Evolutionary conservation across 2,113 vertebrate genomes (phyloP).

Genomic region (Malurus alboscapulatus): DNA sequence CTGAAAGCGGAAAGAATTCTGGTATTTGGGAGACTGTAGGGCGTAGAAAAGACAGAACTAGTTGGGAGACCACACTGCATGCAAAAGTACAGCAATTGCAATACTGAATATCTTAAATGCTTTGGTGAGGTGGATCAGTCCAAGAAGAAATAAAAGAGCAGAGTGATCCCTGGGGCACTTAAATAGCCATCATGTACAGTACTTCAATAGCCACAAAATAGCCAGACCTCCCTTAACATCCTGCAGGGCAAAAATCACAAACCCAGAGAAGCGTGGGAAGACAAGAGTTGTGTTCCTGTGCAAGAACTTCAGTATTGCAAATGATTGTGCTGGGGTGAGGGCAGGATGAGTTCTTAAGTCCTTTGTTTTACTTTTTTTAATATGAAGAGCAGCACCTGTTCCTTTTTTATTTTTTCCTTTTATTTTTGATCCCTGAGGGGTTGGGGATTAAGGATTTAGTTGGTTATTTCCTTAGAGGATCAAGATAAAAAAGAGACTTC

Average conservation of each 20-base stretch:
- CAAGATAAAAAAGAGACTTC: conserved; percentile 26
- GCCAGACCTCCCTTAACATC: background rate
- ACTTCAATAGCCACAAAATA: background rate
- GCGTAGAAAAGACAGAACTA: background rate
- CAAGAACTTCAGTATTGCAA: background rate
- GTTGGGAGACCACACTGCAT: background rate
- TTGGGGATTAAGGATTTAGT: conserved; percentile 48
- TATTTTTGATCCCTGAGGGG: background rate
- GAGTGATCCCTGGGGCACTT: background rate
- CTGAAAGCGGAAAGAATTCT: background rate
- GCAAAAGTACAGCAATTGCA: background rate
- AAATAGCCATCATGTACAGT: background rate
- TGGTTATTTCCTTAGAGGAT: conserved; percentile 54
- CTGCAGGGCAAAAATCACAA: conserved; percentile 16
- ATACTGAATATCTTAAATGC: background rate
- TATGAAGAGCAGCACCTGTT: conserved; percentile 18
- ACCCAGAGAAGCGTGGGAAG: conserved; percentile 10
- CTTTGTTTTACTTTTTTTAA: background rate
- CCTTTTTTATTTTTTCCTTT: background rate
- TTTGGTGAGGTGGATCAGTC: background rate
- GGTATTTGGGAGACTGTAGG: background rate
- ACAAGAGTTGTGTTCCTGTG: background rate
- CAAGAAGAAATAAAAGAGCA: background rate
- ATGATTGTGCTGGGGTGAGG: background rate
- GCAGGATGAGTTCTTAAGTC: background rate